Conservation (phyloP, 2,113 vertebrate species). For the Arenaria interpres region DNA sequence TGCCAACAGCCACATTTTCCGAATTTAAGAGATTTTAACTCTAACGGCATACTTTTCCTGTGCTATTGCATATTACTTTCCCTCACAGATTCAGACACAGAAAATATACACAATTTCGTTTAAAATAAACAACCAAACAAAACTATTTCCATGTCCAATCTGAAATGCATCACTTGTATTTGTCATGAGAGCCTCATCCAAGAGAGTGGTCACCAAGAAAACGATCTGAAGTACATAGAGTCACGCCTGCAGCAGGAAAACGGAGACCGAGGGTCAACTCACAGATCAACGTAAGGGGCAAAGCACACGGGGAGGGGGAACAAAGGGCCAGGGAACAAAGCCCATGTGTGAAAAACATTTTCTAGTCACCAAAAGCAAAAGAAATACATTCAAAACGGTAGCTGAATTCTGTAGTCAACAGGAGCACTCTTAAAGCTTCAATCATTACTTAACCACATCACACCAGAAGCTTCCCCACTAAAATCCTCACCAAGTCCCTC, state of each 20-base stretch:
- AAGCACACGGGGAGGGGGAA: fast-evolving
- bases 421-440: not conserved
- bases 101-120: not conserved
- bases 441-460: not conserved
- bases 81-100: not conserved
- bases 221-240: not conserved
- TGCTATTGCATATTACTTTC: not conserved
- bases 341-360: not conserved
- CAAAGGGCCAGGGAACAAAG: not conserved
- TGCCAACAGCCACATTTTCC: not conserved
- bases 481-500: not conserved
- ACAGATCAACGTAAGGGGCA: not conserved
- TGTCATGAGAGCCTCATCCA: not conserved
- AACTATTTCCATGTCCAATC: not conserved
- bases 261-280: not conserved
- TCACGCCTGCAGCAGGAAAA: not conserved
- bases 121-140: not conserved
- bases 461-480: not conserved
- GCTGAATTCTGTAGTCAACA: not conserved
- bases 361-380: not conserved
- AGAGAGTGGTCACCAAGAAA: fast-evolving
- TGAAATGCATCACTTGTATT: not conserved
- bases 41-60: not conserved
- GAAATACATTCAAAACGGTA: not conserved
- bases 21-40: not conserved